Base-by-base conservation (phyloP, 2,888 invertebrate genomes). In the Meiosimyza platycephala region DNA sequence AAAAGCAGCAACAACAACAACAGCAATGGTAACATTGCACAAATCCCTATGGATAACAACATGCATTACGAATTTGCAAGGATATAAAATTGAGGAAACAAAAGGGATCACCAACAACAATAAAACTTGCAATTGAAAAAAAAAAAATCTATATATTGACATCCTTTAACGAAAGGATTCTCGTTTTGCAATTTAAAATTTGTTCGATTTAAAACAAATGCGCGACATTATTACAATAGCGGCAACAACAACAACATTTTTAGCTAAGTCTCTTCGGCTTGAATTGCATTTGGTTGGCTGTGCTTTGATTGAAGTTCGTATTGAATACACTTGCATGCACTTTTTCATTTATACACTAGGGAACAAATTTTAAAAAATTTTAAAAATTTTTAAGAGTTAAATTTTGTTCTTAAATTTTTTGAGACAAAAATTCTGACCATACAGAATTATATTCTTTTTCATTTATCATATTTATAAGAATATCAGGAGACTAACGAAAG, bases 51-150 rank as follows among this genome's bases (percentile, higher is more conserved):
- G 59, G 68, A 68, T 68, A 57, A 68, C 40, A 40, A 40, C 68
- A 68, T 68, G 68, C 68, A 68, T 68, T 68, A 68, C 68, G 68
- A 68, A 68, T 68, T 68, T 59, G 68, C 59, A 47, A 47, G 55
- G 33, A 67, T 68, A 28, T 40, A 54, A 40, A 68, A 40, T 6
- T 9, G 9, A 40, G 40, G 40, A 69, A 69, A 33, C 15, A 51
- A 64, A 62, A 62, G 40, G 48, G 51, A 62, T 51, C n/a, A 51
- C 9, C 50, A 50, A 60, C 51, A 33, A 69, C 16, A 59, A 48
- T 28, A 15, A 57, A 13, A 67, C 5, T 16, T 57, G 22, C 18
- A 55, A 16, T 12, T 2, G 12, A 54, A 55, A 12, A 50, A 28
- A 12, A 65, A 2, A 9, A 40, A 7, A 9, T 40, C 1, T 40